phyloP scores from a whole-genome alignment of 2,888 invertebrate genomes.

The Allolobophora icterica region DNA sequence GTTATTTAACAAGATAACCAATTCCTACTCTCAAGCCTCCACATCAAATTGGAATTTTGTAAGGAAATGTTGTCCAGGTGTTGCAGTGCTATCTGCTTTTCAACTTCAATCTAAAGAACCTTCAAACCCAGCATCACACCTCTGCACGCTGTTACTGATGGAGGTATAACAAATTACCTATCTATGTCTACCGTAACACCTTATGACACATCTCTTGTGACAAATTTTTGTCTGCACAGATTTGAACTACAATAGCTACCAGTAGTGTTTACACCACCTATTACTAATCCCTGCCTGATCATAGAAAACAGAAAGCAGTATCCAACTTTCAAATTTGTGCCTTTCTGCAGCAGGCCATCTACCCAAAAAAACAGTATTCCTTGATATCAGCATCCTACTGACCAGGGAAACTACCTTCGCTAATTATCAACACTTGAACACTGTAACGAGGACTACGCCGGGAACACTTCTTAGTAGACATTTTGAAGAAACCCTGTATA shows the following conservation, averaged over 20 bases:
- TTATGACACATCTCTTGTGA: too few relatives aligned
- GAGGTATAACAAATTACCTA: not conserved
- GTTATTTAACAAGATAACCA: too few relatives aligned
- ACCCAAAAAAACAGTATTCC: not conserved
- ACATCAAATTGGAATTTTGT: too few relatives aligned
- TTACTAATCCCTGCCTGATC: not conserved
- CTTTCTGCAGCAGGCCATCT: not conserved
- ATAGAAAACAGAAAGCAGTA: too few relatives aligned
- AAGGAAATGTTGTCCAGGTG: too few relatives aligned
- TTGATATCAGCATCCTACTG: not conserved
- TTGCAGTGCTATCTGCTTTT: too few relatives aligned
- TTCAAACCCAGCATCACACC: not conserved
- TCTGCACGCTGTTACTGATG: not conserved
- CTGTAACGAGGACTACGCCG: not conserved
- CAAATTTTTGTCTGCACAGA: not conserved
- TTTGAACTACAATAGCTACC: not conserved
- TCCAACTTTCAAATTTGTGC: too few relatives aligned
- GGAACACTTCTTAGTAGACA: not conserved
- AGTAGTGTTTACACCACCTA: not conserved
- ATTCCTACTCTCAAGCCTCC: too few relatives aligned
- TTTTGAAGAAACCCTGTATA: not conserved
- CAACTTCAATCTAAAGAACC: too few relatives aligned
- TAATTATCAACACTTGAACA: not conserved
- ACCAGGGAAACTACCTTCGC: not conserved
- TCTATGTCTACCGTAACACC: not conserved